Conservation (phyloP, 2,797 vertebrate species). For the Rhodeus uyekii region DNA sequence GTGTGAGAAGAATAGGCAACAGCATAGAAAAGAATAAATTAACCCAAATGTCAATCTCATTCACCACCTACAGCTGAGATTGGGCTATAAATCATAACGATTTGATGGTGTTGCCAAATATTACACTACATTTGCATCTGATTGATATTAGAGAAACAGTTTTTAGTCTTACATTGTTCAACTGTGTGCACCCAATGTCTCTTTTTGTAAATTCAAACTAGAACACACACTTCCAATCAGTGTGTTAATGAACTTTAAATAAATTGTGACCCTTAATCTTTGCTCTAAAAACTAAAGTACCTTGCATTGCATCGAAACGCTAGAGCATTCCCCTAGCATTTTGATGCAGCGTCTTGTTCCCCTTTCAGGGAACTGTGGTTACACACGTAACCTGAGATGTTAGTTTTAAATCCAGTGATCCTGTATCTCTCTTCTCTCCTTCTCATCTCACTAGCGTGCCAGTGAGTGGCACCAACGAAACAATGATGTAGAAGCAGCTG, state of each 20-base stretch:
- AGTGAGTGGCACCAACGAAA: too few species aligned
- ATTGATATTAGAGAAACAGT: background rate
- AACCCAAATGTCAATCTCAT: constrained; percentile 56
- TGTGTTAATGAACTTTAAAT: background rate
- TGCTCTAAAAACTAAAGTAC: too few species aligned
- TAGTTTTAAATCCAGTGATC: too few species aligned
- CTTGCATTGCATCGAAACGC: too few species aligned
- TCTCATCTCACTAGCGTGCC: too few species aligned
- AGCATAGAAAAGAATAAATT: constrained; percentile 34
- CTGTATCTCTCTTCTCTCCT: too few species aligned
- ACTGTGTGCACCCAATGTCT: background rate
- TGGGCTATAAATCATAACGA: constrained; percentile 61
- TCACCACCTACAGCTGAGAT: constrained; percentile 51
- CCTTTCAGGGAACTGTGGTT: too few species aligned
- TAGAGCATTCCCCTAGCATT: too few species aligned
- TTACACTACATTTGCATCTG: constrained; percentile 28
- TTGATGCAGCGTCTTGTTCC: too few species aligned
- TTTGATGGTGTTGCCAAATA: constrained; percentile 31
- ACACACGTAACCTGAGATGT: too few species aligned
- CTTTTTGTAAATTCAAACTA: background rate
- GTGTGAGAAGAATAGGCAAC: constrained; percentile 46
- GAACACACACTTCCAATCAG: background rate
- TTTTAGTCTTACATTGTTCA: background rate
- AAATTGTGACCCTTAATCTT: background rate
- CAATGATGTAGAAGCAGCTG: too few species aligned